Base-by-base conservation (phyloP, 2,113 vertebrate species). In the Puma concolor region DNA sequence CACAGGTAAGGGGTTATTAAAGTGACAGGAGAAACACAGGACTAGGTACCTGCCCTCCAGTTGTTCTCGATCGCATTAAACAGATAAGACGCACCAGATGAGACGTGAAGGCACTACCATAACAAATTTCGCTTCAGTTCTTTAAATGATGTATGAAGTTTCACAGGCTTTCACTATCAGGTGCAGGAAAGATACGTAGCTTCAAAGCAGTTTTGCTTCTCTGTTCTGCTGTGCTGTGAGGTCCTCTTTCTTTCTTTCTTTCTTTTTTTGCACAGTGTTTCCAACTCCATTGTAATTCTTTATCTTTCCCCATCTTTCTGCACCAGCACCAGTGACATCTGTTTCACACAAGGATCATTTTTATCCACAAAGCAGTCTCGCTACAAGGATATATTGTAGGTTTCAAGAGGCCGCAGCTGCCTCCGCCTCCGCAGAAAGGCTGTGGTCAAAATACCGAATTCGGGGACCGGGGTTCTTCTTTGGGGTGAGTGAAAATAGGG, bases 251-350 rank as follows among this genome's bases (percentile, higher is more conserved):
- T 50, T 14, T 50, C 12, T 50, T 14, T 50, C 0, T 10, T 14
- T n/a, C 60, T 74, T 13, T 33, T 38, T 74, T 63, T 44, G 33
- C 19, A 91, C 25, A 60, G 41, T 52, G 89, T 92, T 95, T 93
- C 89, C 95, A 48, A 94, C 80, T 36, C 50, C 80, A 67, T 7
- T 74, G 74, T 88, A 74, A 97, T 81, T 92, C 96, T 94, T 96
- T 93, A 88, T 93, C 93, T 90, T 50, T 90, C 69, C 77, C 76
- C 96, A 54, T 97, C 97, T 95, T 91, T 95, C 97, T 90, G 44
- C 50, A 63, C 67, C 80, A 81, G 86, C 63, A 71, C 77, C 63
- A 69, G 64, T 66, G 87, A 93, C 95, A 97, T 87, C 93, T 96
- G 54, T 92, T 94, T 96, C 91, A 87, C 82, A 91, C 17, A 25